Evolutionary conservation across 2,113 vertebrate species (phyloP).

Genomic region (Oreochromis tanganicae): DNA sequence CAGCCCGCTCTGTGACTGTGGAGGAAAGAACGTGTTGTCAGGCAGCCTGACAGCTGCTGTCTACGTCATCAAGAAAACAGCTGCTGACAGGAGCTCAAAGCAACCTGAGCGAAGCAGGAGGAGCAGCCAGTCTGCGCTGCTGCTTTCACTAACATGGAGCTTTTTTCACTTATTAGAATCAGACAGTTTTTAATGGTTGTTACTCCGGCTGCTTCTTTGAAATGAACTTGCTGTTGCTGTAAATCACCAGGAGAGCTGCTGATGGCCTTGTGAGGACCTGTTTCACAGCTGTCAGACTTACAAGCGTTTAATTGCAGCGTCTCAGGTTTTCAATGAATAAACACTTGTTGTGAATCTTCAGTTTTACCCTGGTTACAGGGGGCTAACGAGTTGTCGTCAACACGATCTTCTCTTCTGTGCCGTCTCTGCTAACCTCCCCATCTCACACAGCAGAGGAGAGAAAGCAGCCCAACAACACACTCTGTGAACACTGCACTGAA

Average conservation of each 20-base stretch:
- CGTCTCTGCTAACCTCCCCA: rapidly evolving
- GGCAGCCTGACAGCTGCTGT: not conserved
- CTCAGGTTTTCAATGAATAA: not conserved
- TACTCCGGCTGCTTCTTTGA: not conserved
- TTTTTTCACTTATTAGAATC: not conserved
- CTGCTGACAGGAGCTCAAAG: not conserved
- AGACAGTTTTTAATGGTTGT: not conserved
- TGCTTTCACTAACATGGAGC: not conserved
- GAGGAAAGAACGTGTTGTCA: not conserved
- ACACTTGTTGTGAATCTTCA: not conserved
- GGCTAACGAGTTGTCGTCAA: not conserved
- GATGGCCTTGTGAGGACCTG: rapidly evolving
- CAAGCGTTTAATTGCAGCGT: not conserved
- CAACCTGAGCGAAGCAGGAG: not conserved
- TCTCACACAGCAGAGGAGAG: not conserved
- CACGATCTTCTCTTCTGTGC: rapidly evolving
- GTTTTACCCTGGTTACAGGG: not conserved
- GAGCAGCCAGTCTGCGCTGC: not conserved
- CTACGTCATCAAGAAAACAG: rapidly evolving
- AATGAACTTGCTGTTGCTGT: not conserved
- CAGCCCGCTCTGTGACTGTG: not conserved
- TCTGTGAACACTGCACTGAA: not conserved
- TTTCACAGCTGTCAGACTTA: not conserved
- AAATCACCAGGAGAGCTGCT: not conserved
- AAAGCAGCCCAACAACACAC: not conserved